Evolutionary conservation across 2,113 vertebrate genomes (phyloP), one percentile per base, ranked within the genome.

Genomic region (Cathartes aura): DNA sequence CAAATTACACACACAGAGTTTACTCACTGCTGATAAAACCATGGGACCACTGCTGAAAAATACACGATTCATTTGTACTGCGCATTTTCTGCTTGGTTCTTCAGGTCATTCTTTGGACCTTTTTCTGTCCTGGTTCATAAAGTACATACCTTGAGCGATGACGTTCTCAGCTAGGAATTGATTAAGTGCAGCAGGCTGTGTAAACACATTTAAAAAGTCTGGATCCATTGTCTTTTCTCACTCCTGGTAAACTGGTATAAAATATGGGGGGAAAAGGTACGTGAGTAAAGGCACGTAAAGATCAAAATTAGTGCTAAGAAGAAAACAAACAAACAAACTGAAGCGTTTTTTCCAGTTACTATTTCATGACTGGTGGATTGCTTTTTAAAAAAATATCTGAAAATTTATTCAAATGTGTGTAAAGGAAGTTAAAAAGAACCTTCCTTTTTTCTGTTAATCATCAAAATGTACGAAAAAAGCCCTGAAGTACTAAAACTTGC

Each of bases 211-310:
- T 55, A 95, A 23, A 10, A 94, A 19, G 19, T 95, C 94, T 2
- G 83, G 36, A n/a, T 98, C 97, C 98, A 98, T 98, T 24, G 43
- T 34, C 47, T 94, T 80, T 53, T 75, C n/a, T 83, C 20, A n/a
- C 89, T 70, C 63, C 93, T 93, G 70, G 38, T 50, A 82, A 94
- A 42, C 17, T 48, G 27, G 48, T 29, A 71, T 82, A 89, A 82
- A 75, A 78, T 7, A 58, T 3, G 3, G 24, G 0, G 6, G 7
- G 4, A 8, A 53, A 76, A 50, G 17, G 22, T 72, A 55, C 3
- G 40, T 16, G 8, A 88, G 17, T 27, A 62, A 71, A 47, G 29
- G 11, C 8, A 63, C 0, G 2, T 45, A 45, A 71, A 73, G 36
- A 68, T 27, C 62, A 85, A 67, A 93, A 55, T 47, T 7, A 58